Evolutionary conservation across 2,113 vertebrate species (phyloP).

Genomic region (Gadus macrocephalus): DNA sequence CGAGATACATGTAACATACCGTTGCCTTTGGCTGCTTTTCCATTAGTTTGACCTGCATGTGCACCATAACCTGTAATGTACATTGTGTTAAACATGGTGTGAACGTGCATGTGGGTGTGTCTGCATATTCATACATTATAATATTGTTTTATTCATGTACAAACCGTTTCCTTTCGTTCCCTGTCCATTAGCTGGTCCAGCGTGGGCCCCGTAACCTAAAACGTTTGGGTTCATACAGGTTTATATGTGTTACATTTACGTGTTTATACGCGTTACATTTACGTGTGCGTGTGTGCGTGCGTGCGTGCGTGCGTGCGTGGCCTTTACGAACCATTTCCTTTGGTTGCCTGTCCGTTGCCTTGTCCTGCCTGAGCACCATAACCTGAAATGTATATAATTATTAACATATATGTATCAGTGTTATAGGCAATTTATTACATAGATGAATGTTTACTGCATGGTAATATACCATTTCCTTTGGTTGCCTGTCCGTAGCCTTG

Average conservation of each 20-base stretch:
- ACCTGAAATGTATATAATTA: no score
- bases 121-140: no score
- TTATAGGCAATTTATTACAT: background rate
- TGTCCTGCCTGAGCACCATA: no score
- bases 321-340: background rate
- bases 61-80: no score
- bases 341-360: background rate
- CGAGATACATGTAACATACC: slow-evolving; percentile 4
- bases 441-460: background rate
- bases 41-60: no score
- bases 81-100: background rate
- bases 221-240: background rate
- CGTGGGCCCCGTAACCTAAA: slow-evolving; percentile 24
- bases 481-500: slow-evolving; percentile 38
- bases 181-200: slow-evolving; percentile 16
- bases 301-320: background rate
- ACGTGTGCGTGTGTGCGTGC: background rate
- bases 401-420: no score
- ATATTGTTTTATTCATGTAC: background rate
- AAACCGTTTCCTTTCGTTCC: slow-evolving; percentile 47
- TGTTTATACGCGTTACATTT: background rate
- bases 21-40: background rate
- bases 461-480: slow-evolving; percentile 39
- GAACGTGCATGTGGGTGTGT: no score
- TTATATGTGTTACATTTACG: background rate